A percentile compares a stretch with the other conserved stretches of the same genome.
These are phyloP conservation scores for Nycticebus coucang DNA, from an alignment of 2,113 vertebrate species.

Conservation along the genomic window DNA sequence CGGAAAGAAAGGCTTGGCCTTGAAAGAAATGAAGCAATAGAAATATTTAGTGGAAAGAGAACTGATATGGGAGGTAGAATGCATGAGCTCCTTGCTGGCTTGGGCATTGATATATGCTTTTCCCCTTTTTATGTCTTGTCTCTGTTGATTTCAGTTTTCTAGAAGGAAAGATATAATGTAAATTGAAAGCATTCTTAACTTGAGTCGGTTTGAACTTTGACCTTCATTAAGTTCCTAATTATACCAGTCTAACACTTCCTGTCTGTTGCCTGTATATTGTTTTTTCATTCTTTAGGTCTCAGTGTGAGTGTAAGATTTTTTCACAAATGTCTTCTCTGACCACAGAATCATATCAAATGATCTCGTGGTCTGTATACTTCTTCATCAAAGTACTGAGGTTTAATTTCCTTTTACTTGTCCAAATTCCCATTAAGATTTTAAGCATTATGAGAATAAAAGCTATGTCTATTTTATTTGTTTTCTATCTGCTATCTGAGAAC, in stretches of 20 bases:
- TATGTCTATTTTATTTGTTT: neutral
- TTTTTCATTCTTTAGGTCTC: neutral
- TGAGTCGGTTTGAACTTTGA: neutral
- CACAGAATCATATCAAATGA: neutral
- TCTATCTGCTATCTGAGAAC: neutral
- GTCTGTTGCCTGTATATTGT: neutral
- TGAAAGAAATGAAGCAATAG: no score
- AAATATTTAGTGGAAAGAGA: no score
- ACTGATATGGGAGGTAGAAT: neutral
- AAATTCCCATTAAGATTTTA: neutral
- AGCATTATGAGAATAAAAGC: neutral
- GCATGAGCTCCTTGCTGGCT: neutral
- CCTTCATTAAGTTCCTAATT: neutral
- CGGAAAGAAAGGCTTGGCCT: no score
- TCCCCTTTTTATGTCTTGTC: neutral
- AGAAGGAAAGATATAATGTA: neutral
- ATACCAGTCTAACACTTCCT: neutral
- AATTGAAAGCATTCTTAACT: neutral
- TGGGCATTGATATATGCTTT: neutral
- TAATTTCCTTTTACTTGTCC: slow-evolving; percentile 9
- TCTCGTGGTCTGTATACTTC: neutral
- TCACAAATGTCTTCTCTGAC: neutral
- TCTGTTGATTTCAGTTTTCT: neutral
- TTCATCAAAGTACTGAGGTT: neutral
- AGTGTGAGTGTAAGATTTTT: neutral